Conservation (phyloP, 2,113 vertebrate genomes). For the Struthidea cinerea region DNA sequence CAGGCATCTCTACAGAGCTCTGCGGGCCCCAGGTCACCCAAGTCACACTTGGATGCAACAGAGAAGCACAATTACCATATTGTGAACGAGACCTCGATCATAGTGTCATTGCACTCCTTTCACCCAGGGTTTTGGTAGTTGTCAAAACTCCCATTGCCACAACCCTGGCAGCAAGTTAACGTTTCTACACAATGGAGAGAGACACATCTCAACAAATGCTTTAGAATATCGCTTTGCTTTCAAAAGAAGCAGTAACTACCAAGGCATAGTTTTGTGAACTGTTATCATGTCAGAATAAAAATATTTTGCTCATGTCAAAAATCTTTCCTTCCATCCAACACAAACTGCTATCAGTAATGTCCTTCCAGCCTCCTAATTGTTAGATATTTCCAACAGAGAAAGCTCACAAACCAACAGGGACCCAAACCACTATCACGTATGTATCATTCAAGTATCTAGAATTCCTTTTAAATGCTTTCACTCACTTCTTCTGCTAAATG, state of each 20-base stretch:
- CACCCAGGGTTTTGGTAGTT: neutral
- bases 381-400: neutral
- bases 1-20: neutral
- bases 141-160: neutral
- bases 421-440: neutral
- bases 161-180: neutral
- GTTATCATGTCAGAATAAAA: neutral
- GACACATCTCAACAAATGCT: neutral
- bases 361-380: neutral
- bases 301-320: neutral
- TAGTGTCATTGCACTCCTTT: neutral
- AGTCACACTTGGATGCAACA: neutral
- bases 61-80: neutral
- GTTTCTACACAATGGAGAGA: neutral
- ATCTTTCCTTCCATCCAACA: neutral
- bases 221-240: neutral
- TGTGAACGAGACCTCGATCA: neutral
- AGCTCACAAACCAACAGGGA: neutral
- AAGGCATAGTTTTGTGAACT: neutral
- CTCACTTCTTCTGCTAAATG: neutral
- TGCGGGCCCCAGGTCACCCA: neutral
- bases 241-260: neutral
- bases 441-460: accelerated
- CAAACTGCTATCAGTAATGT: neutral
- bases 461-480: neutral